Conservation (phyloP, 64 coral and sea anemone genomes). For the Stylophora pistillata region DNA sequence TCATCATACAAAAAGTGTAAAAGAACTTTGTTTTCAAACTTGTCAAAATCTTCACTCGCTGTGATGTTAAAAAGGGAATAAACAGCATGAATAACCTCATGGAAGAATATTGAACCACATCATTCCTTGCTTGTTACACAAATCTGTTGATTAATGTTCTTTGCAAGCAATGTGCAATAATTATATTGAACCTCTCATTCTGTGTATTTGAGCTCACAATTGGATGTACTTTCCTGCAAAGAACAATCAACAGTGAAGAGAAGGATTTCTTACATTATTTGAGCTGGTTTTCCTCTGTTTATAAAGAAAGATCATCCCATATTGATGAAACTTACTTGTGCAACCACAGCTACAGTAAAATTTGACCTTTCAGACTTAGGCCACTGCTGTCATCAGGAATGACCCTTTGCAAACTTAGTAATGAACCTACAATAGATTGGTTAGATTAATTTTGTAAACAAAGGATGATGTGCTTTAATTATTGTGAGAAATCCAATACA, state of each 20-base stretch:
- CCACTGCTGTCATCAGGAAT: not conserved
- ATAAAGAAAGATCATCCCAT: not conserved
- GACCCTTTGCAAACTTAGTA: not conserved
- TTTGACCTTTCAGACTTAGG: not conserved
- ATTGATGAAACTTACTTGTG: not conserved
- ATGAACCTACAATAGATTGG: not conserved
- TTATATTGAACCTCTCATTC: not conserved
- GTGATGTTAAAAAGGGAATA: not conserved
- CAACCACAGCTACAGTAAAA: not conserved
- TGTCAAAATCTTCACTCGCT: slow-evolving; percentile 17
- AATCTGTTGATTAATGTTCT: slow-evolving; percentile 22
- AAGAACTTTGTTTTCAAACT: not conserved
- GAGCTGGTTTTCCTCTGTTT: not conserved
- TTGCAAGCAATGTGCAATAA: not conserved
- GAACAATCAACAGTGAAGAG: not conserved
- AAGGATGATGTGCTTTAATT: not conserved
- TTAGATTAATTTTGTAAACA: not conserved
- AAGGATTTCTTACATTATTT: not conserved
- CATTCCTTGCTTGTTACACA: not conserved
- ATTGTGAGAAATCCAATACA: not conserved
- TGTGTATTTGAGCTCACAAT: not conserved
- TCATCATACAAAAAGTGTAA: too few species aligned
- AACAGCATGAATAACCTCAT: not conserved
- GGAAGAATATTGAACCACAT: not conserved
- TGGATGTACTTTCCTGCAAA: slow-evolving; percentile 7